Percentiles rank a stretch among this genome's conserved stretches.
phyloP scores from a whole-genome alignment of 2,888 invertebrate species.

The Chaitophorus viminalis region DNA sequence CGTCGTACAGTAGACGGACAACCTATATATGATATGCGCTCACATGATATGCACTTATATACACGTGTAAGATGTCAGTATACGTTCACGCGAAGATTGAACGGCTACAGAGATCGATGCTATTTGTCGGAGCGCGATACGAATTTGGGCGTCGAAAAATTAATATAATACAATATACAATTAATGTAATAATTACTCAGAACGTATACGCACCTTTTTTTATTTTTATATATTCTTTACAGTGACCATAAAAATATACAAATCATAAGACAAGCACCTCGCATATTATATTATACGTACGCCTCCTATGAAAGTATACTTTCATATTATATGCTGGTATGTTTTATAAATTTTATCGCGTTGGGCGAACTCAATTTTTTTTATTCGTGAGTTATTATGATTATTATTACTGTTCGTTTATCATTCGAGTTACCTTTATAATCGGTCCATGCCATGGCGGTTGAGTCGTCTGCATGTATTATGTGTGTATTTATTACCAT shows the following conservation, averaged over 20 bases:
- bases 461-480: background rate
- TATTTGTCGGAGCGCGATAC: background rate
- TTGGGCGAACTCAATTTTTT: background rate
- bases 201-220: too few relatives aligned
- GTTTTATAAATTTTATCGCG: background rate
- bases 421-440: too few relatives aligned
- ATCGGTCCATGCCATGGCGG: too few relatives aligned
- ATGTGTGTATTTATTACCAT: background rate
- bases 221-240: background rate
- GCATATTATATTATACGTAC: background rate
- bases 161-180: background rate
- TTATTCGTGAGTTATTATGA: slow-evolving; percentile 23
- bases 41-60: too few relatives aligned
- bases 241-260: slow-evolving; percentile 7
- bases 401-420: background rate
- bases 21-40: too few relatives aligned
- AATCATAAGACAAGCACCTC: background rate
- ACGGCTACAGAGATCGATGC: background rate
- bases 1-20: background rate
- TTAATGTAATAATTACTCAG: background rate
- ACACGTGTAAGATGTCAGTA: background rate
- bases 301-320: background rate
- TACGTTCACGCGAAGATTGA: background rate
- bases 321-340: background rate
- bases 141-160: slow-evolving; percentile 11